Percentiles rank a stretch among this genome's conserved stretches.
These are phyloP conservation scores for Pachydiplax longipennis DNA, from an alignment of 2,888 invertebrate genomes.

Conservation along the genomic window DNA sequence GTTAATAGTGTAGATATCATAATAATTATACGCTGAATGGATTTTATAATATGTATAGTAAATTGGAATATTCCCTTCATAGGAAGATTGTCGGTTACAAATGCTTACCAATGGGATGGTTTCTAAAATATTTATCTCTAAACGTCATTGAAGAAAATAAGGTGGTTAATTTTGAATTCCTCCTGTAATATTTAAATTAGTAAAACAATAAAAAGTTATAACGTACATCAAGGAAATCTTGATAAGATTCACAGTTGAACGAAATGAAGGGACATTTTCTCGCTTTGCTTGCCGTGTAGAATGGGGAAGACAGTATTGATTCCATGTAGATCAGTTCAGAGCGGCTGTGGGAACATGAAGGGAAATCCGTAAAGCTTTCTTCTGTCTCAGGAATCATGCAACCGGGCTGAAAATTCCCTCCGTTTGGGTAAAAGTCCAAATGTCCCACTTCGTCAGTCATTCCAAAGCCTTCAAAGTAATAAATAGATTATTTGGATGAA, in stretches of 20 bases:
- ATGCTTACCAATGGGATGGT: too few species aligned
- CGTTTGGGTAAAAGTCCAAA: conserved; percentile 12
- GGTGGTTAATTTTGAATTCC: neutral
- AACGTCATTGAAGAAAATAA: neutral
- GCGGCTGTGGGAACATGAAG: conserved; percentile 4
- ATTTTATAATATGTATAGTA: too few species aligned
- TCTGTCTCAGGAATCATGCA: conserved; percentile 53
- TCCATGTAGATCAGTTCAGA: conserved; percentile 50
- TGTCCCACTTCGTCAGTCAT: neutral
- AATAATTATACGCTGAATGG: too few species aligned
- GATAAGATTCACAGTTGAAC: neutral
- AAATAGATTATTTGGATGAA: neutral
- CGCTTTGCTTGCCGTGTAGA: conserved; percentile 53
- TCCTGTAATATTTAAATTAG: neutral
- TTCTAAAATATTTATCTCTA: neutral
- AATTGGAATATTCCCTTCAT: too few species aligned
- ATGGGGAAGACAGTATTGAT: conserved; percentile 51
- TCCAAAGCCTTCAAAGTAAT: neutral
- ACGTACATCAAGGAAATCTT: neutral
- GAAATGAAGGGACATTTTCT: neutral
- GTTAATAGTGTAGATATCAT: too few species aligned
- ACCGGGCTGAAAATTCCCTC: conserved; percentile 50
- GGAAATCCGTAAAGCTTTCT: neutral
- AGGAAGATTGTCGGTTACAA: too few species aligned
- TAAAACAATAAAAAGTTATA: neutral